Conservation (phyloP, 2,888 invertebrate genomes). For the Drosophila prolongata region DNA sequence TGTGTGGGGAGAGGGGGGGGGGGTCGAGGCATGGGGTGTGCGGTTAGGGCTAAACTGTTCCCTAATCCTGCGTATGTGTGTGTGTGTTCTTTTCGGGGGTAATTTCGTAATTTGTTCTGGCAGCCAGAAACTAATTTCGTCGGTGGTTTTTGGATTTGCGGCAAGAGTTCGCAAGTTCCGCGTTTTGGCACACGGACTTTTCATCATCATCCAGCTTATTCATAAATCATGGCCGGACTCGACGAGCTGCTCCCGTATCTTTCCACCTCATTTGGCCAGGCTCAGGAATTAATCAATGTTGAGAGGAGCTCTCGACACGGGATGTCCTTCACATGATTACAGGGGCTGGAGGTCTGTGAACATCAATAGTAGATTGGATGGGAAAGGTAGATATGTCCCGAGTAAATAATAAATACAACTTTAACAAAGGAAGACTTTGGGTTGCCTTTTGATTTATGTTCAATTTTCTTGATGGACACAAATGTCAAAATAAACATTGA, state of each 20-base stretch:
- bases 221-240: slow-evolving; percentile 44
- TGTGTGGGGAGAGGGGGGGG: neutral
- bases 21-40: neutral
- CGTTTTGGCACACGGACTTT: slow-evolving; percentile 10
- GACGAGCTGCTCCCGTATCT: neutral
- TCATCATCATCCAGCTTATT: slow-evolving; percentile 16
- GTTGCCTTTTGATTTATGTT: too few relatives aligned
- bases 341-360: too few relatives aligned
- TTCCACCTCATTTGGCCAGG: slow-evolving; percentile 3
- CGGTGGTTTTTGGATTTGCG: slow-evolving; percentile 42
- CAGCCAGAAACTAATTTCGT: slow-evolving; percentile 41
- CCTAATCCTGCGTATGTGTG: slow-evolving; percentile 5
- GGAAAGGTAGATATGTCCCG: too few relatives aligned
- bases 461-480: too few relatives aligned
- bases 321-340: neutral
- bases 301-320: neutral
- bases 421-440: too few relatives aligned
- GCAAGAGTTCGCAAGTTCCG: slow-evolving; percentile 26
- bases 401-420: too few relatives aligned
- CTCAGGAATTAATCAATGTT: slow-evolving; percentile 18
- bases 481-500: too few relatives aligned
- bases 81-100: slow-evolving; percentile 24
- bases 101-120: slow-evolving; percentile 36
- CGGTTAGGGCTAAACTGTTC: slow-evolving; percentile 19
- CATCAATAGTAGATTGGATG: neutral